Evolutionary conservation across 1,140 invertebrate genomes (phyloP).

Genomic region (Doryteuthis pealeii): DNA sequence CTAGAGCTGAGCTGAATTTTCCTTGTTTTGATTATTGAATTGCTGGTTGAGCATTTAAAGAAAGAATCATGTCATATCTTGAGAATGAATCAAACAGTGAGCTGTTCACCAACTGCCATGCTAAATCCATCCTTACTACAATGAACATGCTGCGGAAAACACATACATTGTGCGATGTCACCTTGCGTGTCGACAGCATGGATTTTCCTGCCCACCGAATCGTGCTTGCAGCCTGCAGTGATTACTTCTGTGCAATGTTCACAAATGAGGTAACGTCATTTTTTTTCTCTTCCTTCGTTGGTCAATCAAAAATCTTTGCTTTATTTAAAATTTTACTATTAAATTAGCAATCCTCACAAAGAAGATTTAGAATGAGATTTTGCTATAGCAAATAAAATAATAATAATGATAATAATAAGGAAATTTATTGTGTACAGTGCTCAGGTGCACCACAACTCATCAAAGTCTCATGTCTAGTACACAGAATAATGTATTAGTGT

Average conservation of each 20-base stretch:
- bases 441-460: too few relatives aligned
- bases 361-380: too few relatives aligned
- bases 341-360: background rate
- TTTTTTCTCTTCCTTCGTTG: background rate
- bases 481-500: too few relatives aligned
- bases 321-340: background rate
- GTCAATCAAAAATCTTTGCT: background rate
- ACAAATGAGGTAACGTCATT: constrained; percentile 39
- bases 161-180: constrained; percentile 66
- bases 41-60: too few relatives aligned
- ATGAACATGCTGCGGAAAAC: constrained; percentile 56
- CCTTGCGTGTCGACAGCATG: constrained; percentile 69
- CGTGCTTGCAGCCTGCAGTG: constrained; percentile 66
- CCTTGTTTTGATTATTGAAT: too few relatives aligned
- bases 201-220: constrained; percentile 70
- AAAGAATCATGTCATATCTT: background rate
- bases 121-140: constrained; percentile 53
- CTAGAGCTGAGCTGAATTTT: too few relatives aligned
- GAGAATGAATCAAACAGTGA: constrained; percentile 29
- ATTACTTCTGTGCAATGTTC: constrained; percentile 69
- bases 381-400: too few relatives aligned
- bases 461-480: too few relatives aligned
- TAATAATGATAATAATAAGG: too few relatives aligned
- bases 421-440: too few relatives aligned
- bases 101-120: constrained; percentile 55